Conservation (phyloP, 2,113 vertebrate genomes). For the Cheilinus undulatus region DNA sequence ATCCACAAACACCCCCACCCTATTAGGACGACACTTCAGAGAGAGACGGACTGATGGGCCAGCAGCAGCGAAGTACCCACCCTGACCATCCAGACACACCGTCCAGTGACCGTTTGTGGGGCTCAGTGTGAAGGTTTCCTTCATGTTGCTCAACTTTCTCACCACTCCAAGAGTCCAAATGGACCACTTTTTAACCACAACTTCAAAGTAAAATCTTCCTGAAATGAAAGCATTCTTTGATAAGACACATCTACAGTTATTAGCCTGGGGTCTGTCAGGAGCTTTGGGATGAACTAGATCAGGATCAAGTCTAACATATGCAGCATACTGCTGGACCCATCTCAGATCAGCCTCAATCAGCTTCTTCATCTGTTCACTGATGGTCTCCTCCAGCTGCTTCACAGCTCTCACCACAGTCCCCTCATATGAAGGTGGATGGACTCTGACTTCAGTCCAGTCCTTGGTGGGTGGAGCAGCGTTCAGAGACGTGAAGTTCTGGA, state of each 20-base stretch:
- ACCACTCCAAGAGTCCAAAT: not conserved
- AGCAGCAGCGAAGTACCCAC: rapidly evolving
- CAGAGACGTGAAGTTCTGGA: not conserved
- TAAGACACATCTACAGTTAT: not conserved
- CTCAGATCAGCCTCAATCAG: not conserved
- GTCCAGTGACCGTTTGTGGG: constrained; percentile 5
- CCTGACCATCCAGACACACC: not conserved
- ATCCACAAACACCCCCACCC: constrained; percentile 45
- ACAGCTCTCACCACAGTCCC: constrained; percentile 21
- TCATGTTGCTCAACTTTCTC: constrained; percentile 5
- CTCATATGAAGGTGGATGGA: constrained; percentile 4
- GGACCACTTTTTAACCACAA: constrained; percentile 3
- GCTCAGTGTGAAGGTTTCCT: rapidly evolving
- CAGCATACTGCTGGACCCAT: not conserved
- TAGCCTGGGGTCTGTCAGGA: not conserved
- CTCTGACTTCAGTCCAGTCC: constrained; percentile 3
- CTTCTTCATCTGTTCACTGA: constrained; percentile 3
- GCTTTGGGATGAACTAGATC: not conserved
- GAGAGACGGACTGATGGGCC: not conserved
- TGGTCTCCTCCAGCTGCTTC: constrained; percentile 2
- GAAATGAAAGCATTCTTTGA: not conserved
- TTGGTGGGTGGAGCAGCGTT: constrained; percentile 14
- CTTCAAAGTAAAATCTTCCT: constrained; percentile 5
- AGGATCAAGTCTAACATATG: constrained; percentile 18
- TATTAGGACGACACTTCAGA: not conserved